A percentile compares a stretch with the other conserved stretches of the same genome.
These are phyloP conservation scores for Piliocolobus tephrosceles DNA, from an alignment of 2,113 vertebrate genomes.

Conservation along the genomic window DNA sequence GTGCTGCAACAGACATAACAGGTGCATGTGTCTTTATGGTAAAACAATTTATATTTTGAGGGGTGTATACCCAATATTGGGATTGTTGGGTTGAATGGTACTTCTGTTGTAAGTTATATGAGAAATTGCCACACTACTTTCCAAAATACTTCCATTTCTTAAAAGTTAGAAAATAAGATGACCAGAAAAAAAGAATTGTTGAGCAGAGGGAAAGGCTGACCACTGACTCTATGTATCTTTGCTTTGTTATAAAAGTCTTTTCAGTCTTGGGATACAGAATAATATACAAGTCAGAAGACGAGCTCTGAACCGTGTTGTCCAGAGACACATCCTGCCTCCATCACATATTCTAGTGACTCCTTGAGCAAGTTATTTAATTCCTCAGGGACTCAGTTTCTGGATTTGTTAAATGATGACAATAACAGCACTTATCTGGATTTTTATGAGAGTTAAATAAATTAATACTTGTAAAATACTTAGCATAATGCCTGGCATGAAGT, in stretches of 20 bases:
- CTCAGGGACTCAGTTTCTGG: not conserved
- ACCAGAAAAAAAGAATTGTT: not conserved
- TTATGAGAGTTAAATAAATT: not conserved
- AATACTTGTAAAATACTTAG: not conserved
- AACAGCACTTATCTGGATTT: not conserved
- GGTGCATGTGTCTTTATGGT: too few relatives aligned
- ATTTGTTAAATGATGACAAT: not conserved
- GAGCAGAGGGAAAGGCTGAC: not conserved
- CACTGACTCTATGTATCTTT: not conserved
- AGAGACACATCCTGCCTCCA: not conserved
- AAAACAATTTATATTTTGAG: too few relatives aligned
- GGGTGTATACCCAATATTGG: too few relatives aligned
- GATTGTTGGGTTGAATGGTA: too few relatives aligned
- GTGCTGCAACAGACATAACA: too few relatives aligned
- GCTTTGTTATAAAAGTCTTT: not conserved
- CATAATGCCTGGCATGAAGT: not conserved
- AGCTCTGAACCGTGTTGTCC: not conserved
- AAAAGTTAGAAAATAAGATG: not conserved
- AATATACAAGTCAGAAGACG: not conserved
- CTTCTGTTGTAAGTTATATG: too few relatives aligned
- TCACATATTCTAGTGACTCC: not conserved
- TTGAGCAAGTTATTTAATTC: not conserved
- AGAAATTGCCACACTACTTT: too few relatives aligned
- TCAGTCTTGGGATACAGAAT: not conserved
- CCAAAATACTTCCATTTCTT: not conserved